Evolutionary conservation across 2,888 invertebrate species (phyloP).

Genomic region (Sinotaia quadrata): DNA sequence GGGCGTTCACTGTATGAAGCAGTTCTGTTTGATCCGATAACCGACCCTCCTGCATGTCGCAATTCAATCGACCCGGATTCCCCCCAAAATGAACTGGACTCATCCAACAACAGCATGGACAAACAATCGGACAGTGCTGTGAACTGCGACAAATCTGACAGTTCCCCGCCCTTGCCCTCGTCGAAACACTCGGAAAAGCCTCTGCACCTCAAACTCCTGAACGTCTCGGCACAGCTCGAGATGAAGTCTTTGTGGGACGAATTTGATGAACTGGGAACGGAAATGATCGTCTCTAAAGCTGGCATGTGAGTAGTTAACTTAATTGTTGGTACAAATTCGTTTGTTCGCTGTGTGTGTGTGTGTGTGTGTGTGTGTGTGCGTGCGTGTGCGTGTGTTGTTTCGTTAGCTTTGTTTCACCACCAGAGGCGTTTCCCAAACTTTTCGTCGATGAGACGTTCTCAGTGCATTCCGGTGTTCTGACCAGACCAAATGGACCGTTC

Average conservation of each 20-base stretch:
- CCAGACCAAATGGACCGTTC: no score
- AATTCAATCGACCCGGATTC: slow-evolving; percentile 13
- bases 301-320: no score
- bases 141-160: background rate
- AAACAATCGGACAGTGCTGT: slow-evolving; percentile 11
- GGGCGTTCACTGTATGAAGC: slow-evolving; percentile 58
- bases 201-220: slow-evolving; percentile 84
- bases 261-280: slow-evolving; percentile 95
- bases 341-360: no score
- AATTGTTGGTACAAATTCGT: no score
- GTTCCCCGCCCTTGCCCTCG: background rate
- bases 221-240: slow-evolving; percentile 87
- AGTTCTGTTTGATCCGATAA: slow-evolving; percentile 44
- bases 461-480: no score
- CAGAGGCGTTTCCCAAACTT: no score
- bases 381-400: no score
- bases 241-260: slow-evolving; percentile 95
- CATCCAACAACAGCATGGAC: background rate
- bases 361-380: no score
- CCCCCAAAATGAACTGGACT: slow-evolving; percentile 1
- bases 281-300: slow-evolving; percentile 98
- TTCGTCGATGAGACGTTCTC: no score
- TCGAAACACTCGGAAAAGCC: slow-evolving; percentile 69
- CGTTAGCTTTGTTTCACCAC: no score
- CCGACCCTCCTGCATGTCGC: slow-evolving; percentile 36